These are phyloP conservation scores for Melopsittacus undulatus DNA, from an alignment of 2,797 vertebrate species.

Conservation along the genomic window DNA sequence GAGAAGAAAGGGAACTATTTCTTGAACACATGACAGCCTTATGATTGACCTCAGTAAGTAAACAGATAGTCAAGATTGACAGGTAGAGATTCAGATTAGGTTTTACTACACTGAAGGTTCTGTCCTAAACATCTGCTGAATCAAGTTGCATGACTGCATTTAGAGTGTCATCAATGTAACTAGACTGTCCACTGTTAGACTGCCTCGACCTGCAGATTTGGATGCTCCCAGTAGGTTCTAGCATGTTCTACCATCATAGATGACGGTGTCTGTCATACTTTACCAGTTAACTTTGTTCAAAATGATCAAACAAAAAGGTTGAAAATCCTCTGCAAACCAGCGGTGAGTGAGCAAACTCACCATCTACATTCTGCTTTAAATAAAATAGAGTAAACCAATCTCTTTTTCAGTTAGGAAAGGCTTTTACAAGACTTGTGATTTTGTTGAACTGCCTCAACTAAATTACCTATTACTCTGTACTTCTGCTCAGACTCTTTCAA, in stretches of 20 bases:
- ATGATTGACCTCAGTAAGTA: background rate
- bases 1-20: background rate
- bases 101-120: background rate
- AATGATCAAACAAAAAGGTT: background rate
- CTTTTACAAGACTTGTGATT: background rate
- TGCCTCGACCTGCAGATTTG: rapidly evolving
- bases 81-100: background rate
- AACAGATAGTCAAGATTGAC: background rate
- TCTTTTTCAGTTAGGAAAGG: background rate
- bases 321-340: background rate
- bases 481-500: background rate
- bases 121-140: background rate
- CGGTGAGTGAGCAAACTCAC: background rate
- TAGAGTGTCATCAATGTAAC: background rate
- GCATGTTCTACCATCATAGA: background rate
- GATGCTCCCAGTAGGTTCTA: background rate
- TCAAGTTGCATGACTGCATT: background rate
- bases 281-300: background rate
- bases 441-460: background rate
- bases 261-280: background rate
- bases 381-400: background rate
- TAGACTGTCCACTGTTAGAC: background rate
- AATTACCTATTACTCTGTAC: background rate
- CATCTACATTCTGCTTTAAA: background rate
- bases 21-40: background rate